Evolutionary conservation across 2,888 invertebrate genomes (phyloP).

Genomic region (Oxytorus armatus): DNA sequence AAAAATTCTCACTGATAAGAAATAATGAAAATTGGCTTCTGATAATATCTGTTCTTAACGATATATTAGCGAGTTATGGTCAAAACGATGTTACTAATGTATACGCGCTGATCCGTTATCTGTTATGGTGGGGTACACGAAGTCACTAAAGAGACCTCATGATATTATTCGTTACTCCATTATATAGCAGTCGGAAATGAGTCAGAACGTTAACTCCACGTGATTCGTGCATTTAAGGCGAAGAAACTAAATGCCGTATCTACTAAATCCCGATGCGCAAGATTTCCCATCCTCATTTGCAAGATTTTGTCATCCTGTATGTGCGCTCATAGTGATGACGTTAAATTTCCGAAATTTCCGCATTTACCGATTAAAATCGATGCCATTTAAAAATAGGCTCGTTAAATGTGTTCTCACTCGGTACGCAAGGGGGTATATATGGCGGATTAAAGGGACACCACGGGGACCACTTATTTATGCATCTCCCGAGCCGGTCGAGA

Average conservation of each 20-base stretch:
- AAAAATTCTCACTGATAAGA: neutral
- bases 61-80: slow-evolving; percentile 56
- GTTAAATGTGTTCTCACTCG: slow-evolving; percentile 36
- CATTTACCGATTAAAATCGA: slow-evolving; percentile 42
- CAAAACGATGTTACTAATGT: slow-evolving; percentile 2
- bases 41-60: slow-evolving; percentile 54
- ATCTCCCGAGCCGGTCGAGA: slow-evolving; percentile 72
- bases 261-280: slow-evolving; percentile 47
- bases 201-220: slow-evolving; percentile 21
- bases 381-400: slow-evolving; percentile 72
- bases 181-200: slow-evolving; percentile 32
- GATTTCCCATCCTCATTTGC: slow-evolving; percentile 20
- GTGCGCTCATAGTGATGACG: neutral
- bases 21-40: slow-evolving; percentile 5
- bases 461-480: slow-evolving; percentile 77
- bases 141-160: slow-evolving; percentile 62
- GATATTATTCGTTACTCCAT: slow-evolving; percentile 44
- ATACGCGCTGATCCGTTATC: slow-evolving; percentile 51
- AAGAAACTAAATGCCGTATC: slow-evolving; percentile 31
- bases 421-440: slow-evolving; percentile 40
- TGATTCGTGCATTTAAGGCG: slow-evolving; percentile 23
- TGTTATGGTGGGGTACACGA: slow-evolving; percentile 27
- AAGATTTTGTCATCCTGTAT: neutral
- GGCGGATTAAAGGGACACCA: slow-evolving; percentile 71
- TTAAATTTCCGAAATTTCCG: slow-evolving; percentile 43